A percentile compares a stretch with the other conserved stretches of the same genome.
Conservation (phyloP, 2,888 invertebrate species). For the Clunio marinus region DNA sequence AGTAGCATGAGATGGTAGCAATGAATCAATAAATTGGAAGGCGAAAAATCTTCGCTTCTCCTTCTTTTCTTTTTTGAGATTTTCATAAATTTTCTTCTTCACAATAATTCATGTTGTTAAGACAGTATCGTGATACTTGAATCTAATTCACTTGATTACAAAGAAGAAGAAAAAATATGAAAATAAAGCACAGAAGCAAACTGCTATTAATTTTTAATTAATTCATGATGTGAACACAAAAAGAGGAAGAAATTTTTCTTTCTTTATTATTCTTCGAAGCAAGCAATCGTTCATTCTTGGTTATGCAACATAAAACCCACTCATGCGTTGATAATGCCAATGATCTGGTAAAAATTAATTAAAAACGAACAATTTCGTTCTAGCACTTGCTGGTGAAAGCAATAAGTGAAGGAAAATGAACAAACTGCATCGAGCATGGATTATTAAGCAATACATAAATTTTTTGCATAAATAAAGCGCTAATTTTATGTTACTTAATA, state of each 20-base stretch:
- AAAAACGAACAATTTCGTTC: slow-evolving; percentile 25
- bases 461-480: not conserved
- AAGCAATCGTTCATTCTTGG: too few relatives aligned
- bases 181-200: not conserved
- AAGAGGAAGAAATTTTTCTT: not conserved
- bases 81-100: too few relatives aligned
- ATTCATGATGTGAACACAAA: not conserved
- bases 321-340: slow-evolving; percentile 24
- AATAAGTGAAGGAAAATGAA: not conserved
- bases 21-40: slow-evolving; percentile 30
- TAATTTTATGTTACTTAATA: slow-evolving; percentile 28
- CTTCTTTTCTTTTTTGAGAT: not conserved
- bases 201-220: slow-evolving; percentile 11
- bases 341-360: slow-evolving; percentile 38
- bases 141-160: slow-evolving; percentile 20
- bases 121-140: slow-evolving; percentile 30
- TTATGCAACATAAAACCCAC: not conserved
- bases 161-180: too few relatives aligned
- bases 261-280: not conserved
- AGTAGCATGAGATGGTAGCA: not conserved
- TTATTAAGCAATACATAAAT: slow-evolving; percentile 34
- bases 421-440: slow-evolving; percentile 30
- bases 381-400: slow-evolving; percentile 7
- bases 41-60: slow-evolving; percentile 3
- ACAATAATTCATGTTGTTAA: slow-evolving; percentile 31